Evolutionary conservation across 2,797 vertebrate genomes (phyloP).

Genomic region (Poecilia gillii): DNA sequence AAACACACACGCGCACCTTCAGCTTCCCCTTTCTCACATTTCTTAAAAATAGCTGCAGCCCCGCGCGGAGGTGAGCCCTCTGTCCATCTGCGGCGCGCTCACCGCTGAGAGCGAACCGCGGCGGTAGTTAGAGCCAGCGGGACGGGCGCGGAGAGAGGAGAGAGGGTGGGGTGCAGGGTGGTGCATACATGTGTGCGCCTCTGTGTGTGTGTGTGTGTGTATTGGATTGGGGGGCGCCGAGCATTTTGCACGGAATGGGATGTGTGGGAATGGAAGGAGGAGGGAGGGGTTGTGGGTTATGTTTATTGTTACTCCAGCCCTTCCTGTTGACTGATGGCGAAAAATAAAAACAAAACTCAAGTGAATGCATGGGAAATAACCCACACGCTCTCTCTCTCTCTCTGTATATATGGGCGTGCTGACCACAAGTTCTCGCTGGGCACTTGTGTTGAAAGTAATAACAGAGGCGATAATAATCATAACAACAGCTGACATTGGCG

Average conservation of each 20-base stretch:
- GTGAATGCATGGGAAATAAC: conserved; percentile 47
- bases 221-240: neutral
- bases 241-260: conserved; percentile 6
- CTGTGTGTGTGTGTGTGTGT: neutral
- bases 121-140: conserved; percentile 56
- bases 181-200: neutral
- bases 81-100: conserved; percentile 56
- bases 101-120: conserved; percentile 15
- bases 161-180: conserved; percentile 22
- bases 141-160: conserved; percentile 65
- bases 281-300: conserved; percentile 21
- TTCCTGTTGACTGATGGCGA: conserved; percentile 59
- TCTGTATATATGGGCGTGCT: conserved; percentile 9
- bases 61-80: conserved; percentile 49
- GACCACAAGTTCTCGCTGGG: conserved; percentile 34
- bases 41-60: conserved; percentile 63
- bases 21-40: conserved; percentile 18
- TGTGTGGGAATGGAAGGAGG: conserved; percentile 21
- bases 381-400: neutral
- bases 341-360: conserved; percentile 63
- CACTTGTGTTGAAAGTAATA: neutral
- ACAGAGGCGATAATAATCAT: conserved; percentile 3
- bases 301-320: conserved; percentile 65
- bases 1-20: neutral
- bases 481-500: conserved; percentile 18